Conservation (phyloP, 37 sponge, comb jelly and placozoan species). For the Haliclona indistincta region DNA sequence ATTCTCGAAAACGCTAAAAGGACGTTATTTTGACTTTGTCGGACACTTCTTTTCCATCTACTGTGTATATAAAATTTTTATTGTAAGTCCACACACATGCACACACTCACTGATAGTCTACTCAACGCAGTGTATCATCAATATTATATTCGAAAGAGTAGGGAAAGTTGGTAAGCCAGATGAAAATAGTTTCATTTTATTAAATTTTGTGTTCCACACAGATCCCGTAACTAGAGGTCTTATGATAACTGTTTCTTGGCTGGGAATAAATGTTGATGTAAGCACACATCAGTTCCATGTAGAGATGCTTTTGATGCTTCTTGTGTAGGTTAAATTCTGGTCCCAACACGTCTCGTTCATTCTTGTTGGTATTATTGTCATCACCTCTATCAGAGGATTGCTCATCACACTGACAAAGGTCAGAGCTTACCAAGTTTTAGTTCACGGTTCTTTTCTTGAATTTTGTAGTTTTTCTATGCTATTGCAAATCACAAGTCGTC, state of each 20-base stretch:
- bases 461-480: slow-evolving; percentile 90
- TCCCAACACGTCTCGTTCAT: slow-evolving; percentile 92
- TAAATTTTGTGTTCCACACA: background rate
- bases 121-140: slow-evolving; percentile 75
- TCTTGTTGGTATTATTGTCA: slow-evolving; percentile 95
- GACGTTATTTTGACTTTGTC: slow-evolving; percentile 89
- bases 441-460: background rate
- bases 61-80: slow-evolving; percentile 94
- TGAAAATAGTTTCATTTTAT: background rate
- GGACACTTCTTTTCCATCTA: slow-evolving; percentile 97
- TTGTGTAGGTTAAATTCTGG: slow-evolving; percentile 87
- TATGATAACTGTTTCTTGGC: slow-evolving; percentile 81
- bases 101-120: background rate
- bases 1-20: slow-evolving; percentile 89
- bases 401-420: slow-evolving; percentile 94
- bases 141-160: slow-evolving; percentile 93
- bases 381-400: slow-evolving; percentile 92
- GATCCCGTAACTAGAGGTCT: slow-evolving; percentile 96
- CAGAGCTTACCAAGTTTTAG: background rate
- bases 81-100: slow-evolving; percentile 46
- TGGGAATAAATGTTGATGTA: slow-evolving; percentile 79
- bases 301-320: background rate
- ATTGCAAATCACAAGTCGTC: slow-evolving; percentile 93
- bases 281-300: slow-evolving; percentile 2
- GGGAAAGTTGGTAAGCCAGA: slow-evolving; percentile 87